Base-by-base conservation (phyloP, 2,113 vertebrate species). In the Mungos mungo region DNA sequence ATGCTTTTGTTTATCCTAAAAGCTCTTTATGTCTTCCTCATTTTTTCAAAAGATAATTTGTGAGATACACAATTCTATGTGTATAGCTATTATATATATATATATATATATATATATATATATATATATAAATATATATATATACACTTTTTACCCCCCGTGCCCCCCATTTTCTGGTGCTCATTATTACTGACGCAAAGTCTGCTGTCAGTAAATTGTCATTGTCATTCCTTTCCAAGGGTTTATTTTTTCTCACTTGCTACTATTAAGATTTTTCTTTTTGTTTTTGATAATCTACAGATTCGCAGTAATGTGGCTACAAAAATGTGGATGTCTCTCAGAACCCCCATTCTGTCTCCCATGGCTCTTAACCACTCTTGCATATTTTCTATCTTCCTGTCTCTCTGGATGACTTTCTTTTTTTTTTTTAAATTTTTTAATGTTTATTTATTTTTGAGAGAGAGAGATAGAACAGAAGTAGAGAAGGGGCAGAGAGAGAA, bases 21-120 rank as follows among this genome's bases (percentile, higher is more conserved):
- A 33, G 7, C 10, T 41, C 38, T 80, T 71, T 41, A 69, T 76
- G 84, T 35, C 33, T 31, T 68, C 10, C 45, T 80, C 25, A 52
- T 66, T 82, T 83, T 83, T 95, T 27, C 41, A 12, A 92, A 93
- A 94, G 54, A 60, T 60, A 90, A 54, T 83, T 74, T 94, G 21
- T 29, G 90, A 68, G n/a, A 27, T 47, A 47, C 7, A 90, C 52
- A 92, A 19, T 35, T 87, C 33, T 79, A 87, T 38, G 7, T 92
- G 33, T 50, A 33, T 15, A n/a, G 27, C 35, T 52, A 18, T 79
- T 60, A 60, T 60, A 60, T 60, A 60, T 60, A 60, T 60, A 60
- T 60, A 60, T n/a, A n/a, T n/a, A n/a, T n/a, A n/a, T n/a, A n/a
- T n/a, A 41, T 5, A 60, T 60, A 60, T 23, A 47, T 47, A 47